A percentile compares a stretch with the other conserved stretches of the same genome.
These are phyloP conservation scores for Monomorium pharaonis DNA, from an alignment of 1,140 invertebrate genomes.

Conservation along the genomic window DNA sequence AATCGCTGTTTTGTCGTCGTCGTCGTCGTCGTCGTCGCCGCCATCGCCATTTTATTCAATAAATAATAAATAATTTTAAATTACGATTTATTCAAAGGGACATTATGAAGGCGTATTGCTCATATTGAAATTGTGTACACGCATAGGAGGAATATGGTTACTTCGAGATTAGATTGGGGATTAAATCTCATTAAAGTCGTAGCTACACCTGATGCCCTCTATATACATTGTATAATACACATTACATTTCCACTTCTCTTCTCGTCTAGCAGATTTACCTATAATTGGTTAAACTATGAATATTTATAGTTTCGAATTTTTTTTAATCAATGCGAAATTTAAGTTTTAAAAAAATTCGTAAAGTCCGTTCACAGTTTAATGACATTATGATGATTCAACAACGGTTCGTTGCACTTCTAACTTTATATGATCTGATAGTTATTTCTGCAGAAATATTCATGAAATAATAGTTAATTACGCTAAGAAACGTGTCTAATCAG, in stretches of 20 bases:
- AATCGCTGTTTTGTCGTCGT: neutral
- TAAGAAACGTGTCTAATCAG: neutral
- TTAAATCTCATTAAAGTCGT: neutral
- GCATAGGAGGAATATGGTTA: neutral
- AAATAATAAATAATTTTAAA: constrained; percentile 11
- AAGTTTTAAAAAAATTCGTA: neutral
- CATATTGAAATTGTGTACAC: neutral
- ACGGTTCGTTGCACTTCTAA: neutral
- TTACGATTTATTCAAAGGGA: neutral
- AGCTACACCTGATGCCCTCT: neutral
- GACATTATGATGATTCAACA: too few relatives aligned
- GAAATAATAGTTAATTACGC: neutral
- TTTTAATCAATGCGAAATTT: neutral
- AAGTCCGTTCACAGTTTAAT: neutral
- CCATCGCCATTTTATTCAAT: neutral
- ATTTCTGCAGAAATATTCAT: neutral
- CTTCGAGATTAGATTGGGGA: neutral
- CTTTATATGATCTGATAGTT: neutral
- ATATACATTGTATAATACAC: neutral
- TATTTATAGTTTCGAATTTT: neutral
- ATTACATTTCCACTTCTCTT: neutral
- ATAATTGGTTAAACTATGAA: neutral
- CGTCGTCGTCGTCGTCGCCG: too few relatives aligned
- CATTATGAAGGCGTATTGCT: neutral
- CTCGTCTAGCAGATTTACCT: neutral